A percentile compares a stretch with the other conserved stretches of the same genome.
These are phyloP conservation scores for Aquatica leii DNA, from an alignment of 2,888 invertebrate species.

Conservation along the genomic window DNA sequence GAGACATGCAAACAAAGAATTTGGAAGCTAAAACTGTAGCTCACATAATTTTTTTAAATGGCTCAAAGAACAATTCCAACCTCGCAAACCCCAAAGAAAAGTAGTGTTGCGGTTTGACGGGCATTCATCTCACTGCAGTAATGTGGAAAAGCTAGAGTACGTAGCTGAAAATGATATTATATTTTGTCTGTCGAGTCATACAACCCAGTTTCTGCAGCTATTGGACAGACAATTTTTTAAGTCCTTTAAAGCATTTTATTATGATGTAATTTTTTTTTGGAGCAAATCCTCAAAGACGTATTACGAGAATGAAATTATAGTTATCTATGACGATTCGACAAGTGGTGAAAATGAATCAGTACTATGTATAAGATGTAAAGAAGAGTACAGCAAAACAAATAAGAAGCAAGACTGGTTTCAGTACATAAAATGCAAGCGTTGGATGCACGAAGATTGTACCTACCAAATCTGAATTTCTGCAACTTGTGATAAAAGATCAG, in stretches of 20 bases:
- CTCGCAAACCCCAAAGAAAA: slow-evolving; percentile 35
- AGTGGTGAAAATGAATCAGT: neutral
- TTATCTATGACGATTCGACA: neutral
- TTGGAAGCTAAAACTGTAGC: too few relatives aligned
- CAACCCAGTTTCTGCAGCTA: slow-evolving; percentile 38
- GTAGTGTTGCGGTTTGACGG: slow-evolving; percentile 39
- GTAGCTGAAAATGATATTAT: slow-evolving; percentile 25
- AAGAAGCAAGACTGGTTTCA: neutral
- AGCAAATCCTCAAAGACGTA: slow-evolving; percentile 29
- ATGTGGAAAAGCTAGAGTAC: slow-evolving; percentile 38
- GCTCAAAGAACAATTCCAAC: slow-evolving; percentile 44
- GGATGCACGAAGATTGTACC: slow-evolving; percentile 1
- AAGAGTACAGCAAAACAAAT: neutral
- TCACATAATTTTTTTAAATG: slow-evolving; percentile 46
- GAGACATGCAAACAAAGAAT: too few relatives aligned
- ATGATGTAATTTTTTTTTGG: slow-evolving; percentile 30
- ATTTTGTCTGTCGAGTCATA: slow-evolving; percentile 38
- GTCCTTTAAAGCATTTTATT: slow-evolving; percentile 29
- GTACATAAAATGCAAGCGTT: neutral
- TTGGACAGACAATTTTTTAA: slow-evolving; percentile 34
- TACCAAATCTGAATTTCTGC: neutral
- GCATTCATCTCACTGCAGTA: slow-evolving; percentile 38
- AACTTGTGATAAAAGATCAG: too few relatives aligned
- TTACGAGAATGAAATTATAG: neutral
- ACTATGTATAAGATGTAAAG: neutral